phyloP scores from a whole-genome alignment of 2,888 invertebrate species.

The Standfussiana lucernea region DNA sequence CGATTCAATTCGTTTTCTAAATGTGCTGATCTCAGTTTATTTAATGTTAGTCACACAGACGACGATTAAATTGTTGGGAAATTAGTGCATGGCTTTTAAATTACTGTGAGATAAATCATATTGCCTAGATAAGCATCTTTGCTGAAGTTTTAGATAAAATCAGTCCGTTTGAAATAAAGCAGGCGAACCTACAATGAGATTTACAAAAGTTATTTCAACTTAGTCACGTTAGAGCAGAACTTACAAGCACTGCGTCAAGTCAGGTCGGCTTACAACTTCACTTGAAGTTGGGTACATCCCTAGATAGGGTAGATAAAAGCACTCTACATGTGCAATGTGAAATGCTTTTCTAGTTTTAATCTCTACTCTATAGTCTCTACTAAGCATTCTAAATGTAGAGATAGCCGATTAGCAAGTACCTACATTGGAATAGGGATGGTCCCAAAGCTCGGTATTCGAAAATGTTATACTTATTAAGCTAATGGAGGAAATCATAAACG shows the following conservation, averaged over 20 bases:
- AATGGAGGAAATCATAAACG: too few relatives aligned
- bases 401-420: background rate
- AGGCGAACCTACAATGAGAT: constrained; percentile 12
- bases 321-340: constrained; percentile 19
- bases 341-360: constrained; percentile 47
- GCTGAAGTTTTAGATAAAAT: constrained; percentile 51
- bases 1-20: constrained; percentile 16
- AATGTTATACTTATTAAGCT: background rate
- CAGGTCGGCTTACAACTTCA: background rate
- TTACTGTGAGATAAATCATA: constrained; percentile 57
- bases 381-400: constrained; percentile 22
- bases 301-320: background rate
- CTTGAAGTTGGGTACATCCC: constrained; percentile 1
- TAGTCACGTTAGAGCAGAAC: background rate
- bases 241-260: background rate
- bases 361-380: constrained; percentile 28
- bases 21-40: constrained; percentile 17
- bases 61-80: constrained; percentile 37
- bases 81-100: constrained; percentile 41
- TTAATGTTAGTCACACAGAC: constrained; percentile 8
- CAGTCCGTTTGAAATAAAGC: constrained; percentile 46
- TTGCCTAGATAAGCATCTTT: constrained; percentile 54
- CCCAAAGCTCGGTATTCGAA: background rate
- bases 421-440: constrained; percentile 1
- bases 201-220: constrained; percentile 23